Percentiles rank a stretch among this genome's conserved stretches.
Conservation (phyloP, 2,113 vertebrate genomes). For the Microcebus murinus region DNA sequence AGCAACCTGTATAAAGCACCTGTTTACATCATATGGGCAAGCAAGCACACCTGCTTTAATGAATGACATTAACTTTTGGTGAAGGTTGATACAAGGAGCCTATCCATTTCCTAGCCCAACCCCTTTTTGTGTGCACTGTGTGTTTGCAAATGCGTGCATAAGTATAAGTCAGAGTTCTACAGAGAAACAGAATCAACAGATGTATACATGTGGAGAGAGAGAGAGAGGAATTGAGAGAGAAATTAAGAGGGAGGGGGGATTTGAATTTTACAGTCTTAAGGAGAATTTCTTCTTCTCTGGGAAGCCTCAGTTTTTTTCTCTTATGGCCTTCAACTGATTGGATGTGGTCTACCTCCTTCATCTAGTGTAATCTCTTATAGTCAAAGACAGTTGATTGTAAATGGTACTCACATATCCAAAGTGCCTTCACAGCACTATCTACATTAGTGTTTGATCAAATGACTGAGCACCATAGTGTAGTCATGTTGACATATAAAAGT, state of each 20-base stretch:
- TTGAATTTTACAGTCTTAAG: background rate
- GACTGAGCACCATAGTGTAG: background rate
- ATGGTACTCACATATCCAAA: background rate
- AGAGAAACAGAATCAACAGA: background rate
- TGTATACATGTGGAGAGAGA: background rate
- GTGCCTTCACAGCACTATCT: background rate
- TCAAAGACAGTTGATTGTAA: background rate
- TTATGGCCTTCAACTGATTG: background rate
- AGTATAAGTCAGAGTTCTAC: background rate
- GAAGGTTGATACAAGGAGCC: background rate
- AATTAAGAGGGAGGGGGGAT: background rate
- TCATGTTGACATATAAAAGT: background rate
- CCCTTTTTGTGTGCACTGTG: background rate
- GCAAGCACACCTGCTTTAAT: background rate
- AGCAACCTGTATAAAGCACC: background rate
- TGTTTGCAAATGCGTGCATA: background rate
- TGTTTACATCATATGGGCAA: background rate
- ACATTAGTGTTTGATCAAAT: background rate
- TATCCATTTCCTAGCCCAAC: background rate
- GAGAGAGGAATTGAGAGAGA: background rate
- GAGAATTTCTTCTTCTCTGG: background rate
- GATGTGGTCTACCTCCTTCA: background rate
- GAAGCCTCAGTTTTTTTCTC: background rate
- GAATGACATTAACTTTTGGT: background rate
- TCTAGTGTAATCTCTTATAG: background rate